These are phyloP conservation scores for Drosophila kokeensis DNA, from an alignment of 2,888 invertebrate species.

Conservation along the genomic window DNA sequence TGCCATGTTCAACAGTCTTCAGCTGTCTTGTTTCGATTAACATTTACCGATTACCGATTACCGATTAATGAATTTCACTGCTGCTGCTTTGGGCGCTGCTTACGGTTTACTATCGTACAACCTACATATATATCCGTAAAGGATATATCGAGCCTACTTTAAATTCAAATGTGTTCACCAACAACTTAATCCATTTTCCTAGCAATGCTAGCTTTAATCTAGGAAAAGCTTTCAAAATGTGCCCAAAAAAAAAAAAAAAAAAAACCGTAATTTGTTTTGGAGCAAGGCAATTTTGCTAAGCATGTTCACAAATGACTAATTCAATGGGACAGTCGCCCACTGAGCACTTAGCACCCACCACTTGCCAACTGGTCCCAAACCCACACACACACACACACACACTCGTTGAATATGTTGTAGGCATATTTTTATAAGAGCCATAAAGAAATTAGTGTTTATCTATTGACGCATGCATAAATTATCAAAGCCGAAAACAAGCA, in stretches of 20 bases:
- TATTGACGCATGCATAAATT: slow-evolving; percentile 56
- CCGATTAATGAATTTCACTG: neutral
- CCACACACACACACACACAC: neutral
- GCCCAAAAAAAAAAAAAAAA: neutral
- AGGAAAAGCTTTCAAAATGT: neutral
- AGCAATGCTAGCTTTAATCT: neutral
- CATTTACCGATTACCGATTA: neutral
- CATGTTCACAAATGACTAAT: slow-evolving; percentile 13
- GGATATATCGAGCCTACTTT: neutral
- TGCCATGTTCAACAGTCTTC: too few species aligned
- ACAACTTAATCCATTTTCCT: neutral
- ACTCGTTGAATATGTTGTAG: neutral
- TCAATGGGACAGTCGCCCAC: slow-evolving; percentile 16
- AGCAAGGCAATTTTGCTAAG: neutral
- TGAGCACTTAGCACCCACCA: neutral
- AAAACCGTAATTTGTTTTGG: neutral
- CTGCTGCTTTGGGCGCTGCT: neutral
- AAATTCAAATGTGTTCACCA: neutral
- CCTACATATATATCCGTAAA: neutral
- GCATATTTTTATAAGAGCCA: slow-evolving; percentile 20
- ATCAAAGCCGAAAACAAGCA: slow-evolving; percentile 49
- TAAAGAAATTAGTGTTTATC: slow-evolving; percentile 52
- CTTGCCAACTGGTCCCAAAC: slow-evolving; percentile 1
- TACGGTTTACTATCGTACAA: neutral
- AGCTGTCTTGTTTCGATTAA: neutral